Conservation (phyloP, 2,797 vertebrate species). For the Mionectes olivaceus region DNA sequence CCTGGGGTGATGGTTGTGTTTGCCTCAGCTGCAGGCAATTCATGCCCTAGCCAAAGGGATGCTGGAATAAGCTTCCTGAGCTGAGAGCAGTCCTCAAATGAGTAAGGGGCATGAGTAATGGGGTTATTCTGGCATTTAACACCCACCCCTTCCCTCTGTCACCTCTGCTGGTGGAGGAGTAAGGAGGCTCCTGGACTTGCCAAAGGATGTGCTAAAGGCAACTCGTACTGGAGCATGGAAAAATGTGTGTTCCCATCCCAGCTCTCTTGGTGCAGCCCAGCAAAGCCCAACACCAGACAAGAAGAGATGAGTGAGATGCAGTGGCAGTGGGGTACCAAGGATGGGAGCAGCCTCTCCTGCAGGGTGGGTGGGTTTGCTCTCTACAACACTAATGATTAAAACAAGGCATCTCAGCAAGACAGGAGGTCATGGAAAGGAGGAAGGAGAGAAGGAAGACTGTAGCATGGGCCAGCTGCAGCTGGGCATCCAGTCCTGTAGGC, state of each 20-base stretch:
- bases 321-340: background rate
- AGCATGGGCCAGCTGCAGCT: slow-evolving; percentile 12
- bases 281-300: background rate
- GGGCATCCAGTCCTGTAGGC: slow-evolving; percentile 8
- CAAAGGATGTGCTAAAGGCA: background rate
- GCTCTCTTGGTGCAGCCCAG: background rate
- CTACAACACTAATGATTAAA: slow-evolving; percentile 73
- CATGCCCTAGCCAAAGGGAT: background rate
- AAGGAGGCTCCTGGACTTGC: background rate
- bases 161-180: rapidly evolving
- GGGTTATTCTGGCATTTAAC: background rate
- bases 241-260: background rate
- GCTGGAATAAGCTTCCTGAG: background rate
- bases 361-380: background rate
- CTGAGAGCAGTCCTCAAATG: background rate
- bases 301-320: background rate
- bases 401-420: slow-evolving; percentile 72
- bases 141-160: background rate
- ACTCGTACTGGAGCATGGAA: background rate
- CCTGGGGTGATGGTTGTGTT: background rate
- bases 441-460: slow-evolving; percentile 2
- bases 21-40: background rate
- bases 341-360: background rate
- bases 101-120: background rate
- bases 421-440: background rate